Evolutionary conservation across 2,888 invertebrate genomes (phyloP).

Genomic region (Mechanitis mazaeus): DNA sequence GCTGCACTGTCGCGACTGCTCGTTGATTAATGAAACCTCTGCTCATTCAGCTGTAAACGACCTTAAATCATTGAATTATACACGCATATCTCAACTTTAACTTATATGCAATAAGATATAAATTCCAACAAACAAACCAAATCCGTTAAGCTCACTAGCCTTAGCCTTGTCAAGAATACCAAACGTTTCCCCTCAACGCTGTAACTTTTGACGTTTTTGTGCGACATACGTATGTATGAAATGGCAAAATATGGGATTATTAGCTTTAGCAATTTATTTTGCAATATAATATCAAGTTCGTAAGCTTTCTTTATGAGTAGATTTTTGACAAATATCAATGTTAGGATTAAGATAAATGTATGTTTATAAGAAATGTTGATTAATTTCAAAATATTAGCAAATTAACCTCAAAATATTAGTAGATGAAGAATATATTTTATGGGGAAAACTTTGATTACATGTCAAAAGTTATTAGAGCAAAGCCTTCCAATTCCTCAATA

Average conservation of each 20-base stretch:
- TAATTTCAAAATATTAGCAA: too few relatives aligned
- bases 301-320: constrained; percentile 8
- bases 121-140: constrained; percentile 15
- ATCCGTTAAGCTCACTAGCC: constrained; percentile 15
- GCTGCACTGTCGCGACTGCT: constrained; percentile 73
- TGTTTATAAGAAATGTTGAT: too few relatives aligned
- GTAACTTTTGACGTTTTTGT: constrained; percentile 76
- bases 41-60: constrained; percentile 60
- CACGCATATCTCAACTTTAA: constrained; percentile 31
- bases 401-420: background rate
- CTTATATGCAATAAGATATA: fast-evolving
- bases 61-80: constrained; percentile 31
- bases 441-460: constrained; percentile 39
- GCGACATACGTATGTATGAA: constrained; percentile 64
- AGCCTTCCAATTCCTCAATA: constrained; percentile 33
- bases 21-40: constrained; percentile 73
- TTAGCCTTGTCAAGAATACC: constrained; percentile 55
- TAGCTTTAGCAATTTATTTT: constrained; percentile 35
- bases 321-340: background rate
- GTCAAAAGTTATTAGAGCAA: constrained; percentile 37
- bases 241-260: constrained; percentile 67
- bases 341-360: too few relatives aligned
- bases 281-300: constrained; percentile 20
- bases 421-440: constrained; percentile 30
- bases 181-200: constrained; percentile 73